A percentile compares a stretch with the other conserved stretches of the same genome.
Conservation (phyloP, 2,113 vertebrate genomes). For the Chaetura pelagica region DNA sequence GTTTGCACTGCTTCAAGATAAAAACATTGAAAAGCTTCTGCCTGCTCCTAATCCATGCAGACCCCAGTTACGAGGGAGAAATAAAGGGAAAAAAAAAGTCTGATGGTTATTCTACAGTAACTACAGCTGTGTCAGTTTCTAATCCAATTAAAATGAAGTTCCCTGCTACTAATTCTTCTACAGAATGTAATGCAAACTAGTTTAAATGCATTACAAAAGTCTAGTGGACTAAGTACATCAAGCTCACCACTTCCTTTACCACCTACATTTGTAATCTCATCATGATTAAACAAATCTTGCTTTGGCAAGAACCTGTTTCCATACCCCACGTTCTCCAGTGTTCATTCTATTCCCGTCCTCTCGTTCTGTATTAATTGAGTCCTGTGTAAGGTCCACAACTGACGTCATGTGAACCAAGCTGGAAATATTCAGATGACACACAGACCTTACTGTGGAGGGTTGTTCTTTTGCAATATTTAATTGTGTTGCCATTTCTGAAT, state of each 20-base stretch:
- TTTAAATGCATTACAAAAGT: not conserved
- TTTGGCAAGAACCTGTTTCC: not conserved
- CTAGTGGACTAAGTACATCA: not conserved
- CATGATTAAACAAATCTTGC: not conserved
- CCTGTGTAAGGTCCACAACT: not conserved
- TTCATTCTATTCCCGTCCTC: not conserved
- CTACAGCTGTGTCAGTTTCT: not conserved
- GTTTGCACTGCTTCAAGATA: not conserved
- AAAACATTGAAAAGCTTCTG: conserved; percentile 8
- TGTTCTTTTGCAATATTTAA: not conserved
- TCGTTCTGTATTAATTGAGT: conserved; percentile 11
- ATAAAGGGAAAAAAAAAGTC: not conserved
- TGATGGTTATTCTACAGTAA: not conserved
- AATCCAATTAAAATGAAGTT: not conserved
- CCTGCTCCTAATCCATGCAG: not conserved
- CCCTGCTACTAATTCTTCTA: not conserved
- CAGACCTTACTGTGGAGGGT: not conserved
- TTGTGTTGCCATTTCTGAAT: not conserved
- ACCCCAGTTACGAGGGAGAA: not conserved
- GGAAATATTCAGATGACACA: not conserved
- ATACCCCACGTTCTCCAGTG: not conserved
- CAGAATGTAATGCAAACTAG: not conserved
- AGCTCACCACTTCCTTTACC: not conserved
- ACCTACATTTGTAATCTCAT: not conserved
- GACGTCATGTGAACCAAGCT: not conserved